Evolutionary conservation across 2,888 invertebrate genomes (phyloP).

Genomic region (Lochmaea capreae): DNA sequence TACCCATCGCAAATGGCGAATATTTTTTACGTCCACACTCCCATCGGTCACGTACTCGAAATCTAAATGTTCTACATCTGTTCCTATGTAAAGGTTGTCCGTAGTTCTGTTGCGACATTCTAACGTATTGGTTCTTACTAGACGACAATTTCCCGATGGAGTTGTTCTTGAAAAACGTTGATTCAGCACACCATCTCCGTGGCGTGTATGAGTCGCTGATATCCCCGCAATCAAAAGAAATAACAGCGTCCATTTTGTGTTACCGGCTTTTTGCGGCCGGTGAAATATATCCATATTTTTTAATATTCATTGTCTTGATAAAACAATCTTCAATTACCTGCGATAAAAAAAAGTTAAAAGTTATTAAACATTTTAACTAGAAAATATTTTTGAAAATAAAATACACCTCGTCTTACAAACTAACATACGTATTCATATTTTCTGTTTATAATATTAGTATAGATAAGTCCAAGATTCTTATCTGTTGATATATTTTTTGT

Average conservation of each 20-base stretch:
- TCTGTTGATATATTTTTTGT: no score
- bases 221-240: constrained; percentile 45
- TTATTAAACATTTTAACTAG: not conserved
- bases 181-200: constrained; percentile 48
- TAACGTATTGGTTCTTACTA: constrained; percentile 44
- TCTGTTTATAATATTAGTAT: no score
- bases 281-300: constrained; percentile 57
- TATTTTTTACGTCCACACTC: constrained; percentile 55
- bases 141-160: constrained; percentile 47
- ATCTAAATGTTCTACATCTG: constrained; percentile 65
- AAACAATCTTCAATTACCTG: constrained; percentile 25
- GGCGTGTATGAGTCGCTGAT: constrained; percentile 52
- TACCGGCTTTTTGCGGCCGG: constrained; percentile 58
- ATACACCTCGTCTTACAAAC: not conserved
- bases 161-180: constrained; percentile 39
- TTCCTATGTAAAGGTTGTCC: constrained; percentile 50
- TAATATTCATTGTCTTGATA: constrained; percentile 52
- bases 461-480: no score
- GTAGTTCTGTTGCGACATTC: constrained; percentile 49
- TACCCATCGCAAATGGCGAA: constrained; percentile 70
- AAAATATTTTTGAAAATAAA: not conserved
- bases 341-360: constrained; percentile 7
- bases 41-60: constrained; percentile 66
- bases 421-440: no score
- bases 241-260: constrained; percentile 46